Percentiles rank a stretch among this genome's conserved stretches.
phyloP scores from a whole-genome alignment of 37 sponge, comb jelly and placozoan genomes.

The Aphrocallistes beatrix region DNA sequence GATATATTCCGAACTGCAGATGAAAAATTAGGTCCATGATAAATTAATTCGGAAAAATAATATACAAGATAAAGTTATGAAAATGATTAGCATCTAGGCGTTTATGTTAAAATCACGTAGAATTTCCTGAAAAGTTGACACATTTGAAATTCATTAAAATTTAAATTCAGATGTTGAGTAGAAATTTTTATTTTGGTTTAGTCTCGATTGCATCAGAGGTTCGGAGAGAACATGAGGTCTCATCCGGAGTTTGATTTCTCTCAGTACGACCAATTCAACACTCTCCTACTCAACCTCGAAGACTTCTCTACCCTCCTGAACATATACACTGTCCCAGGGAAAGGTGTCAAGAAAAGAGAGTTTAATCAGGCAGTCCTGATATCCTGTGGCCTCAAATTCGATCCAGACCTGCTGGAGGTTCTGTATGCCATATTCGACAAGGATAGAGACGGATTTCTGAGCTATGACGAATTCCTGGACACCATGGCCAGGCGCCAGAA shows the following conservation, averaged over 20 bases:
- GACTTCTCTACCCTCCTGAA: neutral
- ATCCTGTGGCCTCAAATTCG: neutral
- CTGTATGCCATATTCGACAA: neutral
- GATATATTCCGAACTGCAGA: too few species aligned
- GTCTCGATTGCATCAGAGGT: neutral
- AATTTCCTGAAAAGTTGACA: too few species aligned
- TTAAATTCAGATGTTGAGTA: too few species aligned
- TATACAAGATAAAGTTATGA: too few species aligned
- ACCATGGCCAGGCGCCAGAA: neutral
- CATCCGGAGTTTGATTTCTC: neutral
- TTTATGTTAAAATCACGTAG: too few species aligned
- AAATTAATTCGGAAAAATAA: too few species aligned
- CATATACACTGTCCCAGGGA: neutral
- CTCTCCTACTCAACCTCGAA: neutral
- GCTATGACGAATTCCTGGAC: neutral
- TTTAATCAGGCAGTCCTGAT: neutral
- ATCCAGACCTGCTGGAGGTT: neutral
- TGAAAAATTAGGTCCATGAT: too few species aligned
- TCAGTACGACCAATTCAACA: neutral
- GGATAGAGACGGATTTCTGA: neutral
- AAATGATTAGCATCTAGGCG: too few species aligned
- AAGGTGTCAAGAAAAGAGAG: neutral
- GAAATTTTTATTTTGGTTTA: neutral
- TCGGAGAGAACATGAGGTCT: neutral
- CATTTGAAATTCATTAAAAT: too few species aligned